A percentile compares a stretch with the other conserved stretches of the same genome.
Conservation (phyloP, 1,140 invertebrate species). For the Cataglyphis hispanica region DNA sequence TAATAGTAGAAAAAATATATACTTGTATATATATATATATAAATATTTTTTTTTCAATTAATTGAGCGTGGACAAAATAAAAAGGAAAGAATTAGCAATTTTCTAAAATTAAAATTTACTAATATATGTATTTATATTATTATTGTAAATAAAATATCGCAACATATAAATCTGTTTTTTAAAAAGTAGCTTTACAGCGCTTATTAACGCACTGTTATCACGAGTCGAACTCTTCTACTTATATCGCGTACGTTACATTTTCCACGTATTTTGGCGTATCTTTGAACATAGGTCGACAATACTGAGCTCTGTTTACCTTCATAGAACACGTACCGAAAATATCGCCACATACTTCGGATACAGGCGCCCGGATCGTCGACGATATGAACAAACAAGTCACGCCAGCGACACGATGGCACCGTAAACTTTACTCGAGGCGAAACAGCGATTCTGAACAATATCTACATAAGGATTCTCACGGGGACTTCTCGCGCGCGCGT, state of each 20-base stretch:
- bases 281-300: conserved; percentile 14
- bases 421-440: not conserved
- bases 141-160: not conserved
- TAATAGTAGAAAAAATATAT: not conserved
- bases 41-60: not conserved
- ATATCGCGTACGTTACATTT: not conserved
- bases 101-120: not conserved
- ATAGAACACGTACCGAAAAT: conserved; percentile 47
- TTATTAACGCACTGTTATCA: not conserved
- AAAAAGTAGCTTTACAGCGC: not conserved
- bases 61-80: not conserved
- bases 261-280: not conserved
- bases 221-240: not conserved
- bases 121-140: not conserved
- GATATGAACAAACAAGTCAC: conserved; percentile 56
- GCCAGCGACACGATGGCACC: not conserved
- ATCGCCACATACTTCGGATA: conserved; percentile 41
- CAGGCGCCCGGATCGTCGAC: conserved; percentile 20
- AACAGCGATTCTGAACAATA: conserved; percentile 29
- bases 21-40: not conserved
- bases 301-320: conserved; percentile 16
- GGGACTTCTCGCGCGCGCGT: not conserved
- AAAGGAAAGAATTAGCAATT: not conserved
- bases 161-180: not conserved
- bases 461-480: conserved; percentile 44